Evolutionary conservation across 2,797 vertebrate species (phyloP).

Genomic region (Myiothlypis coronata): DNA sequence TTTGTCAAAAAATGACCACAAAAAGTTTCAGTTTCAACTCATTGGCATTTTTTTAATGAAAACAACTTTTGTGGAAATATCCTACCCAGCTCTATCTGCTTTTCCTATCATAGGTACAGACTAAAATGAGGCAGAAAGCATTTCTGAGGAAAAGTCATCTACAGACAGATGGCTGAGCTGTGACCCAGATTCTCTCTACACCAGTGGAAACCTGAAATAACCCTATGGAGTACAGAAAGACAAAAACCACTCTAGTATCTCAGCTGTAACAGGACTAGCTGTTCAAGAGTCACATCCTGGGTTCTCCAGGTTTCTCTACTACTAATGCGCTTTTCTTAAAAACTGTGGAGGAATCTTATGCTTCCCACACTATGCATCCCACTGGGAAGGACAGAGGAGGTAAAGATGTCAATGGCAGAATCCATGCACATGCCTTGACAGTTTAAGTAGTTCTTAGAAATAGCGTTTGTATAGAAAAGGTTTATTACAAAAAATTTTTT

Average conservation of each 20-base stretch:
- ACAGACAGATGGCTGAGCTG: constrained; percentile 42
- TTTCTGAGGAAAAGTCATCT: constrained; percentile 29
- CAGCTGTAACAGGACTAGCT: not conserved
- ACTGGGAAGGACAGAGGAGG: not conserved
- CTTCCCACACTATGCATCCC: not conserved
- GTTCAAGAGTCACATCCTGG: not conserved
- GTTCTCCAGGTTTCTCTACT: not conserved
- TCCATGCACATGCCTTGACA: not conserved
- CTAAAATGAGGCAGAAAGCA: not conserved
- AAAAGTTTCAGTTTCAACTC: not conserved
- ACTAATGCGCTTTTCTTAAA: not conserved
- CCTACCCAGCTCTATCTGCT: not conserved
- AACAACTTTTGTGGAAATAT: not conserved
- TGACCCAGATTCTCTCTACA: constrained; percentile 37
- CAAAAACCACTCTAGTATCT: not conserved
- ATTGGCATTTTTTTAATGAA: not conserved
- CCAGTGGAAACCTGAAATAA: constrained; percentile 39
- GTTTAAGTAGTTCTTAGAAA: not conserved
- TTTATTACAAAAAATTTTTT: not conserved
- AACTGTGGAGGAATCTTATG: not conserved
- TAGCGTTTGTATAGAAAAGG: not conserved
- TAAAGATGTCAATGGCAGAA: not conserved
- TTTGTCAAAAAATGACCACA: not conserved
- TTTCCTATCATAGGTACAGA: not conserved
- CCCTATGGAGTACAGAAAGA: not conserved